These are phyloP conservation scores for Xenentodon cancila DNA, from an alignment of 2,797 vertebrate species.

Conservation along the genomic window DNA sequence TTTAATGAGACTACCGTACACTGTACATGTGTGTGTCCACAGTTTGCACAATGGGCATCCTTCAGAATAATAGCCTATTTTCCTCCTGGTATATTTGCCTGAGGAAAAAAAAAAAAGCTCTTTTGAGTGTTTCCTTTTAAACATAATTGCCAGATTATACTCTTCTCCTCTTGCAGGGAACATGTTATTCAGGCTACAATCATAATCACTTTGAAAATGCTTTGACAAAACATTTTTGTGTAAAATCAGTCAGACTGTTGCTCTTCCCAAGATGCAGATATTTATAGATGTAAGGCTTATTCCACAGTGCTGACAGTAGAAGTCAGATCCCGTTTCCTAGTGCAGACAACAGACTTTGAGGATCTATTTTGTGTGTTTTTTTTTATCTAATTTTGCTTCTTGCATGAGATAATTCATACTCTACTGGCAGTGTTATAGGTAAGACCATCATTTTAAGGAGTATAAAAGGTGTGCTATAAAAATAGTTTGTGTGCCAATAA, in stretches of 20 bases:
- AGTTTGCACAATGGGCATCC: slow-evolving; percentile 38
- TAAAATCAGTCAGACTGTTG: slow-evolving; percentile 26
- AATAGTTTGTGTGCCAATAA: neutral
- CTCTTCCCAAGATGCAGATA: neutral
- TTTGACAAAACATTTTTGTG: slow-evolving; percentile 17
- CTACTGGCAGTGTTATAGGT: neutral
- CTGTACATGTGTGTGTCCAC: slow-evolving; percentile 18
- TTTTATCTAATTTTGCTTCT: neutral
- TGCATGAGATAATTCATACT: neutral
- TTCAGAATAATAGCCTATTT: slow-evolving; percentile 48
- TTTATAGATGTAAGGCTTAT: slow-evolving; percentile 17
- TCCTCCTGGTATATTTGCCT: slow-evolving; percentile 13
- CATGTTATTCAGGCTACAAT: slow-evolving; percentile 10
- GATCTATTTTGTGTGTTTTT: too few species aligned
- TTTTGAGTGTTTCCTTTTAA: slow-evolving; percentile 35
- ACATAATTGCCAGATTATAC: slow-evolving; percentile 20
- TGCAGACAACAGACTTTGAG: slow-evolving; percentile 12
- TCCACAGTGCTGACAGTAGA: slow-evolving; percentile 4
- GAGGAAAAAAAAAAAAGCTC: too few species aligned
- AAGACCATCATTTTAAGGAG: slow-evolving; percentile 11
- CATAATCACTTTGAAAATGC: slow-evolving; percentile 15
- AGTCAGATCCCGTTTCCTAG: neutral
- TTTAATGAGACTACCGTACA: slow-evolving; percentile 48
- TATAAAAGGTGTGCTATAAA: neutral
- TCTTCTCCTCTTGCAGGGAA: slow-evolving; percentile 31